Conservation (phyloP, 53 echinoderm and acorn worm genomes). For the Arbacia lixula region DNA sequence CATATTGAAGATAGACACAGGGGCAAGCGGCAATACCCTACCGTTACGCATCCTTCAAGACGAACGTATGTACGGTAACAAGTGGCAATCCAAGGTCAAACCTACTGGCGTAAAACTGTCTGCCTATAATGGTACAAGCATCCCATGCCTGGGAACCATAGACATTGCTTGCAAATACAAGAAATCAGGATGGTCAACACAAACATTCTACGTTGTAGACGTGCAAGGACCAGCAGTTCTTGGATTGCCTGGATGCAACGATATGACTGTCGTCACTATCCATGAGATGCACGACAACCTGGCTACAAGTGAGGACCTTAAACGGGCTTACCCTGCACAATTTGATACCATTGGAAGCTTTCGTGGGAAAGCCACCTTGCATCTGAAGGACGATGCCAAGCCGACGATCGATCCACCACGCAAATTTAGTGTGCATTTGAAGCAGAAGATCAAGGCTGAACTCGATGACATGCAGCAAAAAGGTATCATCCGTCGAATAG, state of each 20-base stretch:
- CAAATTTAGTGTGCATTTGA: conserved; percentile 70
- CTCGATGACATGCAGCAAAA: conserved; percentile 59
- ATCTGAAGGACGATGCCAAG: conserved; percentile 59
- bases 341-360: conserved; percentile 64
- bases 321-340: conserved; percentile 46
- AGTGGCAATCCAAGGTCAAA: not conserved
- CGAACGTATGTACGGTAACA: conserved; percentile 41
- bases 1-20: conserved; percentile 69
- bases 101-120: not conserved
- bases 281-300: not conserved
- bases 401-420: conserved; percentile 63
- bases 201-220: conserved; percentile 44
- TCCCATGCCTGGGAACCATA: conserved; percentile 37
- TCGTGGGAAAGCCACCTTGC: conserved; percentile 27
- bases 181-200: conserved; percentile 20
- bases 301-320: not conserved
- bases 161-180: conserved; percentile 25
- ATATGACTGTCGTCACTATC: conserved; percentile 13
- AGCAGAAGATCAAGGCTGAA: conserved; percentile 65
- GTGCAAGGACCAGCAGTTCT: conserved; percentile 34
- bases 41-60: conserved; percentile 60
- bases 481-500: conserved; percentile 56
- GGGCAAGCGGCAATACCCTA: conserved; percentile 66
- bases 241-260: conserved; percentile 5
- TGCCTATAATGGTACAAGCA: conserved; percentile 14